Base-by-base conservation (phyloP, 2,797 vertebrate species). In the Brotula barbata region DNA sequence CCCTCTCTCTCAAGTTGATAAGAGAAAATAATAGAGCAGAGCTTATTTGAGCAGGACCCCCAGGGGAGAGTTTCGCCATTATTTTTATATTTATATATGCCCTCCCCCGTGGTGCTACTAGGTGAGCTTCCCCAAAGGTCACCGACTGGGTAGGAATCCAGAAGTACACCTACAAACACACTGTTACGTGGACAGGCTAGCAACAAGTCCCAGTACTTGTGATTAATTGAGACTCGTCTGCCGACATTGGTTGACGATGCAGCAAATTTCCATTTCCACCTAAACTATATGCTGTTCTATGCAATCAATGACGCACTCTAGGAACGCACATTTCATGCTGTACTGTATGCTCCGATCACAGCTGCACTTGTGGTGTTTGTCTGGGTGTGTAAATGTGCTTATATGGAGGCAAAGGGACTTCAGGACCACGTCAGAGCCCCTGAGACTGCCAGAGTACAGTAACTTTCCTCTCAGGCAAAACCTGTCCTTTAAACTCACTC, bases 71-170 rank as follows among this genome's bases (percentile, higher is more conserved):
- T 10, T 78, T 73, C 78, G 68, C 74, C 81, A 82, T 88, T 85
- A 85, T 74, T 68, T 17, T 47, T 77, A 52, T 78, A 83, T 85
- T 79, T 73, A 82, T 70, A n/a, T n/a, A 66, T 58, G 43, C 55
- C 50, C 49, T 31, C 40, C 62, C 54, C 39, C 57, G 45, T 53
- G 13, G 40, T 36, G 54, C 31, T 47, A 23, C 71, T 58, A 64
- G 64, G 64, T 78, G 67, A 70, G 57, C 63, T 49, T 20, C 58
- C 59, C 39, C 55, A 78, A 84, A 85, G 81, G 84, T 84, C 76
- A 75, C 41, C 1, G 58, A 61, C 73, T 64, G 55, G 71, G 70
- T 63, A 73, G 67, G 50, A 69, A 64, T 78, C 58, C 54, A 67
- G 57, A 56, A 60, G 41, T 52, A 67, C 55, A 53, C 56, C 48